Conservation (phyloP, 1,140 invertebrate genomes). For the Lucilia cuprina region DNA sequence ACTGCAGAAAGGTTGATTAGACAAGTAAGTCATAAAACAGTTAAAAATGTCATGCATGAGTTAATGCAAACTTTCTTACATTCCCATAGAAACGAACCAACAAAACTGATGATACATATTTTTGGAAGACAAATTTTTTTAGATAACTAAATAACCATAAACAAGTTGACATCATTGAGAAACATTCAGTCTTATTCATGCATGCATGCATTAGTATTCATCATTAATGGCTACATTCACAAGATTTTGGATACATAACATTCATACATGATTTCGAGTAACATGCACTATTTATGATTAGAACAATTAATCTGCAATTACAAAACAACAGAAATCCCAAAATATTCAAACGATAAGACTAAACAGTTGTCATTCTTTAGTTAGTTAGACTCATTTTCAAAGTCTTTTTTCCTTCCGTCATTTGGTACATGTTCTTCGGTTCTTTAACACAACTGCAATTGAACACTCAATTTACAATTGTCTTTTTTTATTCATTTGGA, state of each 20-base stretch:
- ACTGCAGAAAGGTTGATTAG: conserved; percentile 25
- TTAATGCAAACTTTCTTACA: background rate
- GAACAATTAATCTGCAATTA: conserved; percentile 29
- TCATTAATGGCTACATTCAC: background rate
- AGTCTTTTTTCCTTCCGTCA: conserved; percentile 13
- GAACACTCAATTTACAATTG: conserved; percentile 4
- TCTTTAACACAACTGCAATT: background rate
- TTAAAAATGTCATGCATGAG: conserved; percentile 18
- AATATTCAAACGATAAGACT: background rate
- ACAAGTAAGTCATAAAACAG: conserved; percentile 32
- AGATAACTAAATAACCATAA: background rate
- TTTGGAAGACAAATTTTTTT: background rate
- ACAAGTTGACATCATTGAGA: background rate
- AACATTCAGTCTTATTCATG: background rate
- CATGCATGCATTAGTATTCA: background rate
- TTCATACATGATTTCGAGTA: background rate
- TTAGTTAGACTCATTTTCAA: background rate
- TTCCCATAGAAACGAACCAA: background rate
- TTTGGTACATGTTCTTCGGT: background rate
- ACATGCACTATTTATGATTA: conserved; percentile 28
- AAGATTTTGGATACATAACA: background rate
- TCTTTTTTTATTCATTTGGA: background rate
- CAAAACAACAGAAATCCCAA: background rate
- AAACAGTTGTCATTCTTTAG: conserved; percentile 12
- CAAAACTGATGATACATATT: background rate